These are phyloP conservation scores for Lithosia quadra DNA, from an alignment of 2,888 invertebrate species.

Conservation along the genomic window DNA sequence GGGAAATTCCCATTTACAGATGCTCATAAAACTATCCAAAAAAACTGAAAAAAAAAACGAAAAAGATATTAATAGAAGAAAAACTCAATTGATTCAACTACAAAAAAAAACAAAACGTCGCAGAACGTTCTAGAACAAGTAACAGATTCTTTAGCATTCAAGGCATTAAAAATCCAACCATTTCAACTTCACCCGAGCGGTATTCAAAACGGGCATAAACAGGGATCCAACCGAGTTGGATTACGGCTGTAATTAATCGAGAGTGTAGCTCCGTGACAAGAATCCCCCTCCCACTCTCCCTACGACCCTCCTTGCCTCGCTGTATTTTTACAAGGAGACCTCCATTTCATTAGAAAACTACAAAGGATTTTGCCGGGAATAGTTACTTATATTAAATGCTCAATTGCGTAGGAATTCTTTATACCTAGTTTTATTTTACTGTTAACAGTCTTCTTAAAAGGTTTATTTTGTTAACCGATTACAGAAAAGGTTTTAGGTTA, in stretches of 20 bases:
- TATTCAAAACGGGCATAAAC: slow-evolving; percentile 38
- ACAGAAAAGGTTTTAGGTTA: too few relatives aligned
- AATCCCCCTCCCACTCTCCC: slow-evolving; percentile 20
- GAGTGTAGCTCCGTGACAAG: slow-evolving; percentile 62
- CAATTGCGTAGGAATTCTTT: slow-evolving; percentile 39
- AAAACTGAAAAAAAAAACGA: neutral
- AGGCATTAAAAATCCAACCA: slow-evolving; percentile 22
- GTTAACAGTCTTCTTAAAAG: neutral
- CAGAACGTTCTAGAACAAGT: neutral
- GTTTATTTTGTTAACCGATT: neutral
- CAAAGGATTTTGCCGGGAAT: slow-evolving; percentile 53
- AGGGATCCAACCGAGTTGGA: slow-evolving; percentile 51
- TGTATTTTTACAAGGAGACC: slow-evolving; percentile 63
- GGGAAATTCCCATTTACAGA: too few relatives aligned
- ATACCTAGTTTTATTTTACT: slow-evolving; percentile 15
- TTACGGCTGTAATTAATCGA: slow-evolving; percentile 71
- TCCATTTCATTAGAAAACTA: slow-evolving; percentile 67
- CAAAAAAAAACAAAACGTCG: neutral
- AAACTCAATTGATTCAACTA: neutral
- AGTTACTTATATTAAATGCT: slow-evolving; percentile 54
- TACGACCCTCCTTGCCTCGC: slow-evolving; percentile 19
- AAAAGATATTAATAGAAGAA: neutral
- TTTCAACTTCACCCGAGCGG: slow-evolving; percentile 22
- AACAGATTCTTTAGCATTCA: slow-evolving; percentile 7
- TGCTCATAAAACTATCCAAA: too few relatives aligned